Evolutionary conservation across 1,140 invertebrate species (phyloP).

Genomic region (Saccostrea glomerata): DNA sequence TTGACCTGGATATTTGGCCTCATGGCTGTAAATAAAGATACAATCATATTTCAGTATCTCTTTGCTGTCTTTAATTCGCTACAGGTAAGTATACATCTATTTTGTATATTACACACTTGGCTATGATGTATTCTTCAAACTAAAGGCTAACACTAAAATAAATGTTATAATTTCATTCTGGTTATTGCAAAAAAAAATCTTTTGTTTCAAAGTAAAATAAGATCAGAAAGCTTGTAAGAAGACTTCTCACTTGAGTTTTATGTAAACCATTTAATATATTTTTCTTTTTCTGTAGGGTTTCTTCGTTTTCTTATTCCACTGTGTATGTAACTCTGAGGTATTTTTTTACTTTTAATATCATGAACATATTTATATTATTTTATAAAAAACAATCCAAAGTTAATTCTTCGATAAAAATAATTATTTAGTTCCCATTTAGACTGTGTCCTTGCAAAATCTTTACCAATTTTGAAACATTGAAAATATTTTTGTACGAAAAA

Average conservation of each 20-base stretch:
- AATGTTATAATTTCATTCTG: neutral
- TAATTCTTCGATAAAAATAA: too few species aligned
- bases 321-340: slow-evolving; percentile 80
- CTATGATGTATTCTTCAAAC: too few species aligned
- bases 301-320: slow-evolving; percentile 81
- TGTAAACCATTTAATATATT: neutral
- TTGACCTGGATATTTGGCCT: slow-evolving; percentile 82
- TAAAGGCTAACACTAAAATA: neutral
- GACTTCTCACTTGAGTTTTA: too few species aligned
- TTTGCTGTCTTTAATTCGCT: slow-evolving; percentile 81
- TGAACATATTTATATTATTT: too few species aligned
- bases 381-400: too few species aligned
- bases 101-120: neutral
- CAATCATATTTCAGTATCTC: slow-evolving; percentile 80
- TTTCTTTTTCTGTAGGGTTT: slow-evolving; percentile 79
- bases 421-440: too few species aligned
- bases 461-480: too few species aligned
- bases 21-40: slow-evolving; percentile 78
- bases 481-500: too few species aligned
- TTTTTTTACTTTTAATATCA: neutral
- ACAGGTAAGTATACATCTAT: slow-evolving; percentile 60
- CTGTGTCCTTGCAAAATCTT: too few species aligned
- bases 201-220: neutral
- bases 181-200: neutral
- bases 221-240: too few species aligned